Base-by-base conservation (phyloP, 2,888 invertebrate species). In the Yponomeuta evonymella region DNA sequence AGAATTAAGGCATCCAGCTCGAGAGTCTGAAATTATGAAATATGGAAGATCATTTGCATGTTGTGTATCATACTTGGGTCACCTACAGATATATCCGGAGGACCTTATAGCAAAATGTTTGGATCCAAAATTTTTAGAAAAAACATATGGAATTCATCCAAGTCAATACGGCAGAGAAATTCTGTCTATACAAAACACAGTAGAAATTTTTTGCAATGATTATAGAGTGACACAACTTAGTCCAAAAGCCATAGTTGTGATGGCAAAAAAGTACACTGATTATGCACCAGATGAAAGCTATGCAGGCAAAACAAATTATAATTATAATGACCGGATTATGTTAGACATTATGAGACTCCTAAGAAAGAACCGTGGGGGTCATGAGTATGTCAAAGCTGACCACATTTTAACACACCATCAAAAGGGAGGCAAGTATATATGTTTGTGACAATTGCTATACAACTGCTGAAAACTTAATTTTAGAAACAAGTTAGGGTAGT, bases 381-480 rank as follows among this genome's bases (percentile, higher is more conserved):
- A 86, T 30, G 83, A 93, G 0, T 92, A 84, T 81, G 84, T 94
- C 3, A 78, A 81, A 72, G 83, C 90, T 6, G 89, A 93, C 72
- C 95, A 95, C 80, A 84, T 96, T 73, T 79, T 97, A 73, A 95
- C 96, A 10, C 96, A 96, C 77, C 95, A 93, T 79, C 89, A 93
- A 75, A 92, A 93, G 82, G 93, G 94, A 79, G 94, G 94, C 94
- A 83, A 75, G 72, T 72, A 33, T 33, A 43, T 6, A 43, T 8
- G 3, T 43, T 43, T 43, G 43, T 43, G 43, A 43, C 43, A 6
- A 8, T 43, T 43, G 43, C 43, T 1, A 43, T 43, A 43, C 8
- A 43, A 43, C 43, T 43, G 43, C 33, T 5, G 9, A 43, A 43
- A 43, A 8, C 9, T 36, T 36, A 36, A 8, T 43, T 43, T 8